Base-by-base conservation (phyloP, 2,113 vertebrate species). In the Nycticebus coucang region DNA sequence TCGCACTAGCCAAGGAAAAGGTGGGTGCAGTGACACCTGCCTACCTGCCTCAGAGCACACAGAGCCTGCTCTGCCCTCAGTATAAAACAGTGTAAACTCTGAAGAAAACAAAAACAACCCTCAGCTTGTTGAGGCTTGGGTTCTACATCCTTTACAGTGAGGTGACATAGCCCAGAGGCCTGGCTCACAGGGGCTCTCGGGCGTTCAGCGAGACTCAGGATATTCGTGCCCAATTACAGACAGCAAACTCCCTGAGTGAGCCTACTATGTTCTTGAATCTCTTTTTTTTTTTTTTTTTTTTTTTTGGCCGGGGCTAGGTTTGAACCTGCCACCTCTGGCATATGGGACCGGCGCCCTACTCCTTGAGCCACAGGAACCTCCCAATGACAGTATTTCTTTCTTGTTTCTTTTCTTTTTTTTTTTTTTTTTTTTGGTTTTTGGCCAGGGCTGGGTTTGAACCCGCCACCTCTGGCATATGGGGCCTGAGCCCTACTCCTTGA, bases 31-130 rank as follows among this genome's bases (percentile, higher is more conserved):
- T 4, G n/a, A 64, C 4, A 1, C 22, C 2, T 3, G 5, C 8
- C 19, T 0, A 0, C 35, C 22, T 59, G 45, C 24, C 45, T 37
- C 71, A 5, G 83, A 37, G 55, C 37, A 2, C 60, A 18, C 10
- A 19, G 55, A 53, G 30, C 50, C 30, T 53, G 53, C 72, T 55
- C 37, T 0, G 8, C 35, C 13, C 45, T 21, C 57, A 2, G 7
- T 4, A 3, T 3, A 0, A 4, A 79, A 18, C 0, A 9, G 7
- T 7, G 45, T 60, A 1, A 8, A 15, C 53, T 50, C 45, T 50
- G 45, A 50, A 50, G 45, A 9, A 50, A 50, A 50, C 45, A 50
- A 9, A 50, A 50, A 50, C 45, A 50, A 50, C 45, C 45, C 45
- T 26, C 37, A 15, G 59, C 59, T 30, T 28, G 80, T 8, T 4